These are phyloP conservation scores for Bombylius major DNA, from an alignment of 2,888 invertebrate species.

Conservation along the genomic window DNA sequence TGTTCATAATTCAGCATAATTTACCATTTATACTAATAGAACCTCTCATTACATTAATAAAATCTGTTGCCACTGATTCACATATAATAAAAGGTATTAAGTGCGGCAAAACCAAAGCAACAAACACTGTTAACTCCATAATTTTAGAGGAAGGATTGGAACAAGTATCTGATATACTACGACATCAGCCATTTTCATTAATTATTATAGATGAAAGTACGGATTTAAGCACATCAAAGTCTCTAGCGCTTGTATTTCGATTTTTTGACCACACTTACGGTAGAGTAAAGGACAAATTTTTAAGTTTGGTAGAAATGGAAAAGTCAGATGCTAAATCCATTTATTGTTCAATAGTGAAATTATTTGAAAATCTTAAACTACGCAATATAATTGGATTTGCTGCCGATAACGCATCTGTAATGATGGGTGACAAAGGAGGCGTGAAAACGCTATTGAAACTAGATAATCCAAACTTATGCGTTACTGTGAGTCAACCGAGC, in stretches of 20 bases:
- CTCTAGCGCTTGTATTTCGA: slow-evolving; percentile 4
- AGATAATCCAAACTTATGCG: slow-evolving; percentile 15
- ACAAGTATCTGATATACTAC: neutral
- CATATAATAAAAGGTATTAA: neutral
- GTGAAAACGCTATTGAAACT: slow-evolving; percentile 15
- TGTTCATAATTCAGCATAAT: neutral
- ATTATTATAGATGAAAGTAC: slow-evolving; percentile 6
- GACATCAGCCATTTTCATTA: slow-evolving; percentile 4
- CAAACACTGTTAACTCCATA: neutral
- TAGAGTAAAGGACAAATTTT: slow-evolving; percentile 6
- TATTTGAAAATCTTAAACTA: neutral
- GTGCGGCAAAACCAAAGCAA: neutral
- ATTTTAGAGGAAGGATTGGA: neutral
- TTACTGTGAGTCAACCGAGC: too few species aligned
- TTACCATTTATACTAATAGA: neutral
- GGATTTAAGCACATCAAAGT: slow-evolving; percentile 4
- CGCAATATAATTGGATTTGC: neutral
- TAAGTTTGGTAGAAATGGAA: slow-evolving; percentile 1
- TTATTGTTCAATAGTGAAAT: neutral
- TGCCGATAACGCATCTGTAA: slow-evolving; percentile 10
- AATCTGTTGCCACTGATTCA: neutral
- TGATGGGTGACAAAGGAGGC: slow-evolving; percentile 19
- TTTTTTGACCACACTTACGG: slow-evolving; percentile 5
- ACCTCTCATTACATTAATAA: neutral
- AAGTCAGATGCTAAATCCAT: slow-evolving; percentile 3